Percentiles rank a stretch among this genome's conserved stretches.
These are phyloP conservation scores for Heliornis fulica DNA, from an alignment of 2,113 vertebrate species.

Conservation along the genomic window DNA sequence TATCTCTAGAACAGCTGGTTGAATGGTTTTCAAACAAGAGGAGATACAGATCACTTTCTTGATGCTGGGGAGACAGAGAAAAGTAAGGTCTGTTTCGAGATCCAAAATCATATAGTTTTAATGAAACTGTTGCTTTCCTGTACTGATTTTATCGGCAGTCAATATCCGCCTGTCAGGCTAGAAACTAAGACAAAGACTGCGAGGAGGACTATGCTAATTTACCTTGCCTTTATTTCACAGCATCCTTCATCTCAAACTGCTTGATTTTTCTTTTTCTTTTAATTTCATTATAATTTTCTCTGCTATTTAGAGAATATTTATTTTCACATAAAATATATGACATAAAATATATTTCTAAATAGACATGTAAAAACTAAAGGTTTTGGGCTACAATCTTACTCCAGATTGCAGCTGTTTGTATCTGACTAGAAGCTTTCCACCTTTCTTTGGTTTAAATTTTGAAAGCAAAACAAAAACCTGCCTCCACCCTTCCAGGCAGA, in stretches of 20 bases:
- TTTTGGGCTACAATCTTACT: not conserved
- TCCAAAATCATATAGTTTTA: not conserved
- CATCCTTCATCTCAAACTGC: not conserved
- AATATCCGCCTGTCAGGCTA: not conserved
- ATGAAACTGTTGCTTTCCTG: not conserved
- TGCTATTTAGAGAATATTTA: not conserved
- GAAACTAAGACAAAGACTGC: not conserved
- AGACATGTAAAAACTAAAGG: not conserved
- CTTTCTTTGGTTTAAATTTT: not conserved
- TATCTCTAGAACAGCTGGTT: not conserved
- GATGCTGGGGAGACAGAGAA: not conserved
- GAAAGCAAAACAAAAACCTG: not conserved
- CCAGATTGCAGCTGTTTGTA: not conserved
- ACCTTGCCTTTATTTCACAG: not conserved
- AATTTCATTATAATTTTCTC: not conserved
- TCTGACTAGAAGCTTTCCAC: not conserved
- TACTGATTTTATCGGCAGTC: not conserved
- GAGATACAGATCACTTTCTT: not conserved
- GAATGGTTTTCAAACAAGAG: not conserved
- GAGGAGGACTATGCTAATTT: not conserved
- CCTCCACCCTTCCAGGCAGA: not conserved
- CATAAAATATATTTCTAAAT: not conserved
- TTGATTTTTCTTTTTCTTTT: not conserved
- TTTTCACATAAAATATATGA: not conserved
- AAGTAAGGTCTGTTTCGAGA: not conserved